These are phyloP conservation scores for Drosophila nikananu DNA, from an alignment of 1,140 invertebrate species.

Conservation along the genomic window DNA sequence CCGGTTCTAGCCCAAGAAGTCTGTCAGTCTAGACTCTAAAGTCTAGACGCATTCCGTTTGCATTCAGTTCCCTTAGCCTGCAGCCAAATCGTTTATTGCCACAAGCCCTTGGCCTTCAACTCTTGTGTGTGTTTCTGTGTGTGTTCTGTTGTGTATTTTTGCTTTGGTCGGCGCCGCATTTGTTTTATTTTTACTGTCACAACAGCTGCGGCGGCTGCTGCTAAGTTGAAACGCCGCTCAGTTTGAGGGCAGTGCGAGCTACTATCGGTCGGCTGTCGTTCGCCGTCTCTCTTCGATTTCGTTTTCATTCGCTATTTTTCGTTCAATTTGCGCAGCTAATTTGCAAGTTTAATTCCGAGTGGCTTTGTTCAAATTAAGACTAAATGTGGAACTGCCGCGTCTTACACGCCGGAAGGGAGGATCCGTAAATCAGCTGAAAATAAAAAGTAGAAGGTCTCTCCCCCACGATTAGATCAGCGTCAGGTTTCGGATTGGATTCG, in stretches of 20 bases:
- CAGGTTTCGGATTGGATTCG: conserved; percentile 18
- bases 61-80: conserved; percentile 21
- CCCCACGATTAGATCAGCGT: conserved; percentile 42
- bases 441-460: conserved; percentile 24
- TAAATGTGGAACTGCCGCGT: conserved; percentile 54
- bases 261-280: conserved; percentile 14
- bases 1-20: conserved; percentile 5
- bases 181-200: conserved; percentile 27
- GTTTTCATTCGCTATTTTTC: conserved; percentile 52
- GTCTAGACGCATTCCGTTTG: conserved; percentile 33
- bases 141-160: conserved; percentile 7
- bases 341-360: conserved; percentile 72
- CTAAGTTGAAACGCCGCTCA: conserved; percentile 27
- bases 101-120: conserved; percentile 53
- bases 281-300: conserved; percentile 47
- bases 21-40: conserved; percentile 6
- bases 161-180: conserved; percentile 25
- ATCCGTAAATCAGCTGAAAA: conserved; percentile 36
- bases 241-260: conserved; percentile 49
- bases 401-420: conserved; percentile 45
- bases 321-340: conserved; percentile 54
- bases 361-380: conserved; percentile 59
- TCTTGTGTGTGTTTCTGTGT: not conserved
- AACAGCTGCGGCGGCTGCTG: conserved; percentile 19
- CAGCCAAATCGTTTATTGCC: conserved; percentile 21